These are phyloP conservation scores for Sebastolobus alascanus DNA, from an alignment of 2,797 vertebrate species.

Conservation along the genomic window DNA sequence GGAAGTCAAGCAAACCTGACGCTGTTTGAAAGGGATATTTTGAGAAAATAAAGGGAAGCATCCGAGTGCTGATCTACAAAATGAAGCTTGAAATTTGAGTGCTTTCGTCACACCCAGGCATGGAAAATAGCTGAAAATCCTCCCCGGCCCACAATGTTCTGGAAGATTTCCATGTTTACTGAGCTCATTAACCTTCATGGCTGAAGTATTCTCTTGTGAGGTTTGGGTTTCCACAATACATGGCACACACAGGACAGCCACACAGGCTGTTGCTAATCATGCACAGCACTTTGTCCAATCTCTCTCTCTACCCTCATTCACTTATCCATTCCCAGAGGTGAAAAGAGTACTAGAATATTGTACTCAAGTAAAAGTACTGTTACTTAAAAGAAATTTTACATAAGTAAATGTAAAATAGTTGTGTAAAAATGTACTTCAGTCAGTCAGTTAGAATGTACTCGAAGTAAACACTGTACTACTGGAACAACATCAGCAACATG, in stretches of 20 bases:
- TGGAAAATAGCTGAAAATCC: constrained; percentile 55
- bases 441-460: neutral
- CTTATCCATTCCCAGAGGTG: neutral
- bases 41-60: constrained; percentile 42
- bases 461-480: neutral
- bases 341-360: neutral
- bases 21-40: constrained; percentile 34
- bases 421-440: neutral
- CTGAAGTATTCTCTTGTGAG: constrained; percentile 46
- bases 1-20: constrained; percentile 20
- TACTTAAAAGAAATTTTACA: neutral
- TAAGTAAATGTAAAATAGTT: neutral
- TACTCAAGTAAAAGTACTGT: neutral
- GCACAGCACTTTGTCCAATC: constrained; percentile 6
- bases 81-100: constrained; percentile 55
- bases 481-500: neutral
- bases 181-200: constrained; percentile 61
- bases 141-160: constrained; percentile 46
- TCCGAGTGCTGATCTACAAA: constrained; percentile 35
- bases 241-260: constrained; percentile 18
- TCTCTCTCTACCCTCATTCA: constrained; percentile 10
- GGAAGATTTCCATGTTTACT: constrained; percentile 66
- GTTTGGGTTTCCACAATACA: constrained; percentile 49
- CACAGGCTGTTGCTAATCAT: constrained; percentile 18
- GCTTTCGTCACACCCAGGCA: constrained; percentile 38